Percentiles rank a stretch among this genome's conserved stretches.
phyloP scores from a whole-genome alignment of 2,888 invertebrate genomes.

The Philopedon plagiatum region DNA sequence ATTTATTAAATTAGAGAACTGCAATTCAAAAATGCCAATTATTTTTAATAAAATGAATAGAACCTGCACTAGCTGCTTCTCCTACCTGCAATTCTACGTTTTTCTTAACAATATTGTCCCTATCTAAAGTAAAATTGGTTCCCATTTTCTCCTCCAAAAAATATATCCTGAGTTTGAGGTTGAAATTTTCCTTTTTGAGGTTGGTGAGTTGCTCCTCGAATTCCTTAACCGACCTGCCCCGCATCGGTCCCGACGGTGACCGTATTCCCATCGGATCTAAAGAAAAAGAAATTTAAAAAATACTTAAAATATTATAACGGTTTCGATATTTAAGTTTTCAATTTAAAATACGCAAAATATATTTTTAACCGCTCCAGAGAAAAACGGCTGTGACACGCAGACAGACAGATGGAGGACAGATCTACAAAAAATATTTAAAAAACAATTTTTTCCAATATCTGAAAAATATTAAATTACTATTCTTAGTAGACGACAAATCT shows the following conservation, averaged over 20 bases:
- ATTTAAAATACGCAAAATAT: neutral
- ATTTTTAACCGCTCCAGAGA: no score
- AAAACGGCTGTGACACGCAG: no score
- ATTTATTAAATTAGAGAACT: no score
- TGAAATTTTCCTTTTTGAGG: slow-evolving; percentile 92
- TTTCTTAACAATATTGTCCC: slow-evolving; percentile 78
- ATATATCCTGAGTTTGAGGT: slow-evolving; percentile 90
- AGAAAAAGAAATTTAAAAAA: slow-evolving; percentile 19
- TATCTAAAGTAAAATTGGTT: slow-evolving; percentile 75
- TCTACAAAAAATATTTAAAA: no score
- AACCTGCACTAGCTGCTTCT: no score
- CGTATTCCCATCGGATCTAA: slow-evolving; percentile 62
- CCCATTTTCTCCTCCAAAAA: slow-evolving; percentile 89
- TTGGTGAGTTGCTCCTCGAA: slow-evolving; percentile 88
- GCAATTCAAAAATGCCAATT: no score
- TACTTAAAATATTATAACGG: neutral
- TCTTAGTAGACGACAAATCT: no score
- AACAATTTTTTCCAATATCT: no score
- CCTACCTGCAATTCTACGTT: slow-evolving; percentile 77
- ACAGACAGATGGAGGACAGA: no score
- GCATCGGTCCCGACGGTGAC: slow-evolving; percentile 61
- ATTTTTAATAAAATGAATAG: no score
- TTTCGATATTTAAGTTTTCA: neutral
- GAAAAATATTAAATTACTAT: no score
- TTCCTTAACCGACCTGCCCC: slow-evolving; percentile 84